Percentiles rank a stretch among this genome's conserved stretches.
Conservation (phyloP, 2,888 invertebrate genomes). For the Phortica okadai region DNA sequence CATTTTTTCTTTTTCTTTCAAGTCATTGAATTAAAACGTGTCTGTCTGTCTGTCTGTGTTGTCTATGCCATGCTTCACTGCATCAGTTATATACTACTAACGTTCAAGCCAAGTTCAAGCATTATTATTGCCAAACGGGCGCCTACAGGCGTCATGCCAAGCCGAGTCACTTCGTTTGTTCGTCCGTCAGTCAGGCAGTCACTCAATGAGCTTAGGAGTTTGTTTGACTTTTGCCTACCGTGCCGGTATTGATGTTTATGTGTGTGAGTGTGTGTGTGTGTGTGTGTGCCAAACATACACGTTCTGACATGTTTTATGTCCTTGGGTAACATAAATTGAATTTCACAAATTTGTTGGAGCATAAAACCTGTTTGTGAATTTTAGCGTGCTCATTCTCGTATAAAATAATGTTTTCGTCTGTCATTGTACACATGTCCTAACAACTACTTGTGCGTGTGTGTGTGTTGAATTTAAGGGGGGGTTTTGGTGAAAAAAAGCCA, state of each 20-base stretch:
- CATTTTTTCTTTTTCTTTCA: neutral
- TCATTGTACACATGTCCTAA: constrained; percentile 52
- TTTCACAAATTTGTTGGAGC: constrained; percentile 75
- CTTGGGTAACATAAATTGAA: constrained; percentile 73
- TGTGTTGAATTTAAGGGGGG: neutral
- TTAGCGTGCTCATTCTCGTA: constrained; percentile 67
- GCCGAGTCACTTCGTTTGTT: neutral
- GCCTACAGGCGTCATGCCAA: neutral
- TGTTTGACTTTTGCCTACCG: neutral
- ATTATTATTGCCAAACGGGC: neutral
- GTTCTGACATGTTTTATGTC: constrained; percentile 60
- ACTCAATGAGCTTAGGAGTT: neutral
- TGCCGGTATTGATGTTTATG: neutral
- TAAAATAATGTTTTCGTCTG: constrained; percentile 69
- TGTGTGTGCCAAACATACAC: neutral
- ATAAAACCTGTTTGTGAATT: constrained; percentile 74
- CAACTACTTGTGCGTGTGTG: constrained; percentile 34
- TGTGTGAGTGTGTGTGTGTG: neutral
- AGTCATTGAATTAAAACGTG: neutral
- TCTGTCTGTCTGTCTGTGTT: neutral
- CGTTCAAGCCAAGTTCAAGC: too few relatives aligned
- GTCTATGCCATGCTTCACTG: constrained; percentile 17
- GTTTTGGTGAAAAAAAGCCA: constrained; percentile 34
- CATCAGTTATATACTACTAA: neutral
- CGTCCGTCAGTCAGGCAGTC: too few relatives aligned